Conservation (phyloP, 2,888 invertebrate genomes). For the Nymphalis urticae region DNA sequence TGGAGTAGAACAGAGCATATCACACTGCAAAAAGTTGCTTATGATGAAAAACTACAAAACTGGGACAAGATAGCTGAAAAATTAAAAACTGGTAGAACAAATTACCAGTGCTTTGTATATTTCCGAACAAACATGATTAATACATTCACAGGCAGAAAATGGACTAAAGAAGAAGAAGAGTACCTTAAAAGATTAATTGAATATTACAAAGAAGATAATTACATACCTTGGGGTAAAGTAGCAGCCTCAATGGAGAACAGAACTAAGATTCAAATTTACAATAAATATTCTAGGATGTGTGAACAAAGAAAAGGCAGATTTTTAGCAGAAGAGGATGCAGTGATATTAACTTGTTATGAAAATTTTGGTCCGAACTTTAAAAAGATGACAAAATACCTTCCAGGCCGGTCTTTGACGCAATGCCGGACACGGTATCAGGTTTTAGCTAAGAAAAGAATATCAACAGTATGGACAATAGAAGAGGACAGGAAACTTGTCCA, state of each 20-base stretch:
- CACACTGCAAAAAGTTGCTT: slow-evolving; percentile 53
- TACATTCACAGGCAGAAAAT: slow-evolving; percentile 67
- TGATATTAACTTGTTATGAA: slow-evolving; percentile 82
- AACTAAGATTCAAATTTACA: slow-evolving; percentile 85
- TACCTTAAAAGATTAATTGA: slow-evolving; percentile 83
- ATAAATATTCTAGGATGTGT: slow-evolving; percentile 70
- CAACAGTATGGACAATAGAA: slow-evolving; percentile 81
- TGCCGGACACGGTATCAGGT: slow-evolving; percentile 82
- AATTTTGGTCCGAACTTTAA: slow-evolving; percentile 84
- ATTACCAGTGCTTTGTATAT: slow-evolving; percentile 86
- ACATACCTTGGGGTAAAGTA: slow-evolving; percentile 88
- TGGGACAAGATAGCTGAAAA: slow-evolving; percentile 85
- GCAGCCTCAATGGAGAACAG: slow-evolving; percentile 83
- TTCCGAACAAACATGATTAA: slow-evolving; percentile 78
- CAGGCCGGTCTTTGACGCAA: slow-evolving; percentile 83
- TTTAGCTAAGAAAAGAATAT: slow-evolving; percentile 64
- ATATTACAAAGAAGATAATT: slow-evolving; percentile 83
- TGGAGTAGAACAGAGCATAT: slow-evolving; percentile 62
- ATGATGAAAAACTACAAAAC: slow-evolving; percentile 74
- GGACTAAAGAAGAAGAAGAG: slow-evolving; percentile 86
- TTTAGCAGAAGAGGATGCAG: slow-evolving; percentile 84
- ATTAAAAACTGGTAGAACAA: slow-evolving; percentile 82
- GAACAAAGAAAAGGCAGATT: slow-evolving; percentile 83
- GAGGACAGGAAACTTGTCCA: slow-evolving; percentile 83
- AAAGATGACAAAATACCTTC: slow-evolving; percentile 81